A percentile compares a stretch with the other conserved stretches of the same genome.
phyloP scores from a whole-genome alignment of 2,888 invertebrate species.

The Imbricaverruca yamaguchii region DNA sequence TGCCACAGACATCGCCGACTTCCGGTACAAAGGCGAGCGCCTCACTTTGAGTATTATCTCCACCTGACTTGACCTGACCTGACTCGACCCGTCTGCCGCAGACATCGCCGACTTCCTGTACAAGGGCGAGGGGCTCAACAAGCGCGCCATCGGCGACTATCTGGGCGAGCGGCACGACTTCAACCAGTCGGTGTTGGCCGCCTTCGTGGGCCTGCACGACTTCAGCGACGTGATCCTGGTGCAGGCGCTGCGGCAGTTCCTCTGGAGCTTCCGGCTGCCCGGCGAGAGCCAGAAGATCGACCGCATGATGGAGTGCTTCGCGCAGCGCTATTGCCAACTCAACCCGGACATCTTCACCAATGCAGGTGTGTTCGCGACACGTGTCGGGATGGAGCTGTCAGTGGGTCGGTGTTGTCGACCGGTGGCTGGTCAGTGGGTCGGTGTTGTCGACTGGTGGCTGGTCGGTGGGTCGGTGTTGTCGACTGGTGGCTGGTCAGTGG shows the following conservation, averaged over 20 bases:
- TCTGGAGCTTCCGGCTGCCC: constrained; percentile 96
- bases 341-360: constrained; percentile 95
- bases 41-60: constrained; percentile 50
- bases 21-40: constrained; percentile 91
- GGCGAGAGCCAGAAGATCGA: constrained; percentile 99
- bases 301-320: constrained; percentile 99
- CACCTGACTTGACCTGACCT: no score
- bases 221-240: constrained; percentile 95
- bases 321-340: constrained; percentile 91
- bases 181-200: constrained; percentile 87
- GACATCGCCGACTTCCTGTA: constrained; percentile 61
- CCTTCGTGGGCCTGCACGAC: constrained; percentile 93
- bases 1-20: constrained; percentile 47
- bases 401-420: no score
- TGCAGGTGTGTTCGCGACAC: constrained; percentile 48
- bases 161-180: constrained; percentile 94
- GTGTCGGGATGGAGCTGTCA: no score
- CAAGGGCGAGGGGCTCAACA: constrained; percentile 95
- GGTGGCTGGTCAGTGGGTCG: no score
- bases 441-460: no score
- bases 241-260: constrained; percentile 88
- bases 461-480: no score
- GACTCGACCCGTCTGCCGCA: no score
- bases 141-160: constrained; percentile 98
- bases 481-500: no score